These are phyloP conservation scores for Cheilosia vernalis DNA, from an alignment of 2,888 invertebrate species.

Conservation along the genomic window DNA sequence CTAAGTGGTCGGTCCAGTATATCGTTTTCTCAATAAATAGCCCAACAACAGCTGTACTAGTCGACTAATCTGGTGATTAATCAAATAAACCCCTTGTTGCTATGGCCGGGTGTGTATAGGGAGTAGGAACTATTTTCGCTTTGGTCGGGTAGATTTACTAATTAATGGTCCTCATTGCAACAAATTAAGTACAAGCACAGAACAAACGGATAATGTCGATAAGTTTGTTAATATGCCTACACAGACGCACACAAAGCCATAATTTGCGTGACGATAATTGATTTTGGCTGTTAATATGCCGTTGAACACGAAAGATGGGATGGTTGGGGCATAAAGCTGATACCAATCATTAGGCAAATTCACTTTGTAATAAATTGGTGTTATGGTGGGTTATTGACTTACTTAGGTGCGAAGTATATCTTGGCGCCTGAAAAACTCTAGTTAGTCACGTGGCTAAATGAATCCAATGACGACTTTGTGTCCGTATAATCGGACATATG, in stretches of 20 bases:
- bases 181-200: conserved; percentile 23
- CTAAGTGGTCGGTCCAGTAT: conserved; percentile 25
- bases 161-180: conserved; percentile 30
- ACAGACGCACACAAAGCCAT: neutral
- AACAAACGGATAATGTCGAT: neutral
- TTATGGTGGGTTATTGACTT: no score
- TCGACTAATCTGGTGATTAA: conserved; percentile 36
- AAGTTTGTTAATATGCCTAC: neutral
- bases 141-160: conserved; percentile 25
- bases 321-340: no score
- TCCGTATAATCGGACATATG: no score
- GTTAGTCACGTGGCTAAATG: no score
- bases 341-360: no score
- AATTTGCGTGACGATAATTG: conserved; percentile 21
- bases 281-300: neutral
- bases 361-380: no score
- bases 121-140: conserved; percentile 7
- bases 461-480: no score
- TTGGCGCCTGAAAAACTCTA: no score
- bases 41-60: conserved; percentile 24
- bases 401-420: no score
- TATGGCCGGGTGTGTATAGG: neutral
- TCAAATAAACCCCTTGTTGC: conserved; percentile 35
- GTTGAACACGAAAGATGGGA: no score
- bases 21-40: conserved; percentile 33